Conservation (phyloP, 2,888 invertebrate species). For the Agriopis leucophaearia region DNA sequence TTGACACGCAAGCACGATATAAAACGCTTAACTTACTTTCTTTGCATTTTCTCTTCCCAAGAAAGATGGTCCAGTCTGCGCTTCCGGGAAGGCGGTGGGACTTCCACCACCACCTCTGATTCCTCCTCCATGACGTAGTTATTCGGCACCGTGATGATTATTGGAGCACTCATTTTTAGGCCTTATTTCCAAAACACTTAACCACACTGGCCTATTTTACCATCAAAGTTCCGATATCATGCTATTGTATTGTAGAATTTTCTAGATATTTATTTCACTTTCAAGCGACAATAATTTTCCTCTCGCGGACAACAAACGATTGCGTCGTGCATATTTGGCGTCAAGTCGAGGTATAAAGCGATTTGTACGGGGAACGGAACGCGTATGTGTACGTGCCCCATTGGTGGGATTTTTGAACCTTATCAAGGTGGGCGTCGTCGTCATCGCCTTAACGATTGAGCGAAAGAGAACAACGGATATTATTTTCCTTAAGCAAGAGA, state of each 20-base stretch:
- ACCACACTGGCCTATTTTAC: constrained; percentile 58
- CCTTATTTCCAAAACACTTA: constrained; percentile 55
- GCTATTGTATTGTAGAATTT: constrained; percentile 53
- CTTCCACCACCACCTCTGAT: constrained; percentile 67
- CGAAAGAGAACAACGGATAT: constrained; percentile 44
- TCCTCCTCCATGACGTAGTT: constrained; percentile 78
- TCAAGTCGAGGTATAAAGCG: constrained; percentile 64
- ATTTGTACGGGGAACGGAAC: constrained; percentile 60
- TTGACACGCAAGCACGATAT: constrained; percentile 62
- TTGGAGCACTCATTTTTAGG: constrained; percentile 80
- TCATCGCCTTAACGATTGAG: constrained; percentile 41
- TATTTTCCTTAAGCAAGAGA: neutral
- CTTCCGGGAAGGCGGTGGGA: constrained; percentile 84
- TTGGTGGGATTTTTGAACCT: constrained; percentile 58
- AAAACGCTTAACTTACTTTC: constrained; percentile 89
- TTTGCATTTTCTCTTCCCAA: constrained; percentile 95
- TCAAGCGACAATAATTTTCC: constrained; percentile 65
- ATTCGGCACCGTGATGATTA: constrained; percentile 83
- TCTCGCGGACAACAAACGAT: constrained; percentile 63
- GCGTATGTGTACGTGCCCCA: constrained; percentile 72
- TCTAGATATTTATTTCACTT: constrained; percentile 62
- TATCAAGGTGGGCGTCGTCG: constrained; percentile 57
- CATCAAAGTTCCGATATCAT: constrained; percentile 66
- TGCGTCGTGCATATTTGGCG: constrained; percentile 77
- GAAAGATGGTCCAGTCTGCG: constrained; percentile 93